A percentile compares a stretch with the other conserved stretches of the same genome.
Evolutionary conservation across 2,888 invertebrate species (phyloP).

Genomic region (Entomobrya proxima): DNA sequence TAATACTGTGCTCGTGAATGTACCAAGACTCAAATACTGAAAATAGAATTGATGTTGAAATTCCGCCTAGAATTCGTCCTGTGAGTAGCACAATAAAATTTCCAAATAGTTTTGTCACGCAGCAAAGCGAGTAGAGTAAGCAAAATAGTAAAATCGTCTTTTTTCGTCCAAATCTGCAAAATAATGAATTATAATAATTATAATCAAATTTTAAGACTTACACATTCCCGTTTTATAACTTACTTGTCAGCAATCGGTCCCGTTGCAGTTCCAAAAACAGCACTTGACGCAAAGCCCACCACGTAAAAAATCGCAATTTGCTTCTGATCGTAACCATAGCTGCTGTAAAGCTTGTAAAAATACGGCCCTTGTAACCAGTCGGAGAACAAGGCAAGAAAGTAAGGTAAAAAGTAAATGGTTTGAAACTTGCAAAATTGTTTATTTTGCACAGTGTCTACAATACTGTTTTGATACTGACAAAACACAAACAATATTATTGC

Average conservation of each 20-base stretch:
- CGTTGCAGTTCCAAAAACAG: slow-evolving; percentile 80
- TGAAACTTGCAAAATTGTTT: slow-evolving; percentile 79
- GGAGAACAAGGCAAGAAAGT: slow-evolving; percentile 80
- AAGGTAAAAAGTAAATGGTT: slow-evolving; percentile 79
- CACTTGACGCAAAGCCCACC: slow-evolving; percentile 81
- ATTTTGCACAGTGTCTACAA: slow-evolving; percentile 75
- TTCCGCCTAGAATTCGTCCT: slow-evolving; percentile 80
- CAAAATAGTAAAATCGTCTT: slow-evolving; percentile 79
- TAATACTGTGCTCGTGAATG: slow-evolving; percentile 81
- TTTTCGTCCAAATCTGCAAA: slow-evolving; percentile 80
- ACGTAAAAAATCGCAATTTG: slow-evolving; percentile 81
- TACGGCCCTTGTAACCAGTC: slow-evolving; percentile 83
- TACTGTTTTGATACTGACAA: slow-evolving; percentile 68
- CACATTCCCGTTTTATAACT: too few species aligned
- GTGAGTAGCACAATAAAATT: slow-evolving; percentile 79
- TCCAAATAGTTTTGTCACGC: slow-evolving; percentile 78
- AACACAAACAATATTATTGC: slow-evolving; percentile 71
- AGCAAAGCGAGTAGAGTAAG: slow-evolving; percentile 79
- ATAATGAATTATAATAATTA: slow-evolving; percentile 28
- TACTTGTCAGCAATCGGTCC: slow-evolving; percentile 80
- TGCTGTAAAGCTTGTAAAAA: slow-evolving; percentile 80
- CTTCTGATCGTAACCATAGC: slow-evolving; percentile 80
- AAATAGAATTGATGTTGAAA: slow-evolving; percentile 81
- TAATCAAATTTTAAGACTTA: too few species aligned
- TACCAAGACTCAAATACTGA: slow-evolving; percentile 80